Base-by-base conservation (phyloP, 1,140 invertebrate species). In the Harlomillsia oculata region DNA sequence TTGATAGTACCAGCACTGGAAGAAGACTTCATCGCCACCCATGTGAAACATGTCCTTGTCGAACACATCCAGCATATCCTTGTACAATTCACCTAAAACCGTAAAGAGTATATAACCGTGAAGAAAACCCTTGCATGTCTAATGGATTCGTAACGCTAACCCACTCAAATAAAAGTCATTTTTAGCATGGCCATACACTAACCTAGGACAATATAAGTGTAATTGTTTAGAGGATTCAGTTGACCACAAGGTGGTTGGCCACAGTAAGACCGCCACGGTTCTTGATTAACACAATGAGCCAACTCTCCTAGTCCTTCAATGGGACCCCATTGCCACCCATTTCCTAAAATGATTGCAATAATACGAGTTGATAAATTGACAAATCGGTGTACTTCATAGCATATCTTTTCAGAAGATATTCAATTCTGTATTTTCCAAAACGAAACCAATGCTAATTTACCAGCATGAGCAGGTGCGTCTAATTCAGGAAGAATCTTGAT, bases 401-500 rank as follows among this genome's bases (percentile, higher is more conserved):
- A 34, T 34, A 9, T 34, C n/a, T 34, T 9, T 34, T 34, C 8
- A 34, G 8, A 34, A 34, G 32, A 34, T n/a, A n/a, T n/a, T n/a
- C n/a, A n/a, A 34, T 34, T 8, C 32, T 34, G 8, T 34, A 9
- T 34, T 34, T 9, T 34, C 18, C 18, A 41, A 37, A 32, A 34
- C n/a, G n/a, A n/a, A n/a, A n/a, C n/a, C n/a, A n/a, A n/a, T n/a
- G n/a, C n/a, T 34, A 9, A 9, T 23, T 29, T 53, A 50, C 68
- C 39, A 62, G 66, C 39, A 66, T 69, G 59, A 67, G 70, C 40
- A 13, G 70, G 70, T 20, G 66, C 67, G 44, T 70, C 69, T 59
- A 90, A 85, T 48, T 53, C 46, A 1, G 71, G 71, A 28, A 71
- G 37, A 11, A 72, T 56, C 28, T 69, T 64, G 3, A 71, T 61